Evolutionary conservation across 2,797 vertebrate species (phyloP), one percentile per base, ranked within the genome.

Genomic region (Florisuga fusca): DNA sequence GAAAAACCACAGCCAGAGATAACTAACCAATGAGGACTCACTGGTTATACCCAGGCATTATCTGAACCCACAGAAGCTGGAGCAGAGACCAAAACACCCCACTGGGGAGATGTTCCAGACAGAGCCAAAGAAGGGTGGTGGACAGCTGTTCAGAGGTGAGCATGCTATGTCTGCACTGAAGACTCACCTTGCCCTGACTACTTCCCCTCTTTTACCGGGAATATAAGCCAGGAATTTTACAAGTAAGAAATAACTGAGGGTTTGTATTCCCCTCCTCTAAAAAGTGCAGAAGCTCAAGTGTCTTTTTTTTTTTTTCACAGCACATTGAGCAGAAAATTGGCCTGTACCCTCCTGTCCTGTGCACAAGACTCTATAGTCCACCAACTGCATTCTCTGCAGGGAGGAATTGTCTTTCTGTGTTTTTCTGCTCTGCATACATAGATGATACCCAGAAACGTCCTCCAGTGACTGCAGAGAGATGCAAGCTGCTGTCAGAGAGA

Each of bases 361-460:
- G 36, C 77, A 46, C 1, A 0, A 27, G 38, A 23, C 31, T 88
- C 67, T 50, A 13, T 57, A 73, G 61, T 43, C 57, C 79, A 41
- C 38, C 57, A 48, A 63, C 9, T 23, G 43, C 59, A 9, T 33
- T 36, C 45, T 43, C 29, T 15, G 9, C 59, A 36, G 18, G 55
- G 18, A 82, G 43, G 36, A 84, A 79, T 31, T 25, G 9, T 72
- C 50, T 89, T 87, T 75, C 75, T 58, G 66, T 25, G 9, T 72
- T 43, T 89, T 87, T 75, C 75, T 58, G 66, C 68, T 77, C 81
- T 46, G 41, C 46, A 5, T 58, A 53, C 7, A n/a, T 31, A 81
- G 73, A 75, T 85, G 91, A 78, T 73, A 73, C 45, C 62, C 31
- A 6, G 69, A 84, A 93, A 80, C 72, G 79, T 96, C 87, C 95